These are phyloP conservation scores for Zonitis immaculata DNA, from an alignment of 2,888 invertebrate species.

Conservation along the genomic window DNA sequence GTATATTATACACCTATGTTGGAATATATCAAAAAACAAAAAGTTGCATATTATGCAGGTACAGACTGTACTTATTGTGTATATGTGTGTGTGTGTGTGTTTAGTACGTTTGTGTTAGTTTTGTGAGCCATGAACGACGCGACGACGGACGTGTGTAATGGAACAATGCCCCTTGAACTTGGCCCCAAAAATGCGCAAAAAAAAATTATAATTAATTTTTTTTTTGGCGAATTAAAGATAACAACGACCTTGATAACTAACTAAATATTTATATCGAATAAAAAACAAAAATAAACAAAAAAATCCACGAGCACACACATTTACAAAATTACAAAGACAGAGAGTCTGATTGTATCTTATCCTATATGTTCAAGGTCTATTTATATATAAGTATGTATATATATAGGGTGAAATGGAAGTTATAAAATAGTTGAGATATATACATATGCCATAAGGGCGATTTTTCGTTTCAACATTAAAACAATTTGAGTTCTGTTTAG, in stretches of 20 bases:
- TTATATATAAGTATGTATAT: too few relatives aligned
- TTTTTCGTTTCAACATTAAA: conserved; percentile 13
- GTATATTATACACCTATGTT: not conserved
- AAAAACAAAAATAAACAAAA: conserved; percentile 18
- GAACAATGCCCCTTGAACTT: not conserved
- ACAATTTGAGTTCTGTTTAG: conserved; percentile 27
- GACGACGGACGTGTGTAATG: not conserved
- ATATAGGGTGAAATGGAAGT: conserved; percentile 6
- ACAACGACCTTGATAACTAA: conserved; percentile 33
- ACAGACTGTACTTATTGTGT: not conserved
- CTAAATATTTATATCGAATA: too few relatives aligned
- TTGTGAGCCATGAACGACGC: not conserved
- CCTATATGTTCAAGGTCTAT: conserved; percentile 38
- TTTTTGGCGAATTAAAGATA: too few relatives aligned
- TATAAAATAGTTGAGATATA: not conserved
- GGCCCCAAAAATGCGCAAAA: not conserved
- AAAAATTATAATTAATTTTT: too few relatives aligned
- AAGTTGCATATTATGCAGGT: not conserved
- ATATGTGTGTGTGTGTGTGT: not conserved
- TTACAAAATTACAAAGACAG: conserved; percentile 37
- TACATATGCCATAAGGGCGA: conserved; percentile 26
- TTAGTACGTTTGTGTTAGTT: not conserved
- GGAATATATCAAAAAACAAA: not conserved
- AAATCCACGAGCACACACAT: too few relatives aligned
- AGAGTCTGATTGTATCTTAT: conserved; percentile 38